These are phyloP conservation scores for Alentia gelatinosa DNA, from an alignment of 2,888 invertebrate species.

Conservation along the genomic window DNA sequence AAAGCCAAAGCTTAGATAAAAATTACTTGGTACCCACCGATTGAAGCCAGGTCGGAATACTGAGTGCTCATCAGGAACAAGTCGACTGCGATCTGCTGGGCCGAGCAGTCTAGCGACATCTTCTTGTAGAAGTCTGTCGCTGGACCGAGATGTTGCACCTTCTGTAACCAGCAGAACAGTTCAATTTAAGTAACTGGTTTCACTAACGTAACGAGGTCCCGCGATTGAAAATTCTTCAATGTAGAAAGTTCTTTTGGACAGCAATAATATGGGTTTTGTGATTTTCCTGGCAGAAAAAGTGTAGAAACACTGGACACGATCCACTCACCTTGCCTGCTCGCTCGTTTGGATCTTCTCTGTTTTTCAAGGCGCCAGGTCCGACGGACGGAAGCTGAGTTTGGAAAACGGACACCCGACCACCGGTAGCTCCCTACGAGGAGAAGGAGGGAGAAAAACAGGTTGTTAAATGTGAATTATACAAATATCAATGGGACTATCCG, in stretches of 20 bases:
- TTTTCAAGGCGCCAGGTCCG: slow-evolving; percentile 92
- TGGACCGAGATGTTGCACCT: slow-evolving; percentile 92
- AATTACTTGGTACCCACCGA: slow-evolving; percentile 88
- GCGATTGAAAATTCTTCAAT: too few species aligned
- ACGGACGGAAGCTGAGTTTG: slow-evolving; percentile 89
- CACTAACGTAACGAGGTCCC: too few species aligned
- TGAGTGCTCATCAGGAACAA: slow-evolving; percentile 95
- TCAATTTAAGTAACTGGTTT: too few species aligned
- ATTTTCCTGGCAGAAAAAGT: too few species aligned
- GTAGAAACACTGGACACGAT: too few species aligned
- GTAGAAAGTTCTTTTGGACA: too few species aligned
- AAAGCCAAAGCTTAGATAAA: too few species aligned
- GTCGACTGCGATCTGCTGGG: slow-evolving; percentile 97
- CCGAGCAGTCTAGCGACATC: slow-evolving; percentile 96
- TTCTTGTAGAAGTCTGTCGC: slow-evolving; percentile 99
- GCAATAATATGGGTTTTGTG: too few species aligned
- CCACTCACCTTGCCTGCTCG: slow-evolving; percentile 85
- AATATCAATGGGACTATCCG: too few species aligned
- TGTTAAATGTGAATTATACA: too few species aligned
- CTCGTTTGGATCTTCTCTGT: slow-evolving; percentile 93
- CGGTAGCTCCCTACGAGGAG: slow-evolving; percentile 85
- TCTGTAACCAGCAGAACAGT: slow-evolving; percentile 80
- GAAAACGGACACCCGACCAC: slow-evolving; percentile 96
- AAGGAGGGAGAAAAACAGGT: too few species aligned
- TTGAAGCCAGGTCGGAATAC: slow-evolving; percentile 95